Evolutionary conservation across 2,888 invertebrate species (phyloP).

Genomic region (Troilus luridus): DNA sequence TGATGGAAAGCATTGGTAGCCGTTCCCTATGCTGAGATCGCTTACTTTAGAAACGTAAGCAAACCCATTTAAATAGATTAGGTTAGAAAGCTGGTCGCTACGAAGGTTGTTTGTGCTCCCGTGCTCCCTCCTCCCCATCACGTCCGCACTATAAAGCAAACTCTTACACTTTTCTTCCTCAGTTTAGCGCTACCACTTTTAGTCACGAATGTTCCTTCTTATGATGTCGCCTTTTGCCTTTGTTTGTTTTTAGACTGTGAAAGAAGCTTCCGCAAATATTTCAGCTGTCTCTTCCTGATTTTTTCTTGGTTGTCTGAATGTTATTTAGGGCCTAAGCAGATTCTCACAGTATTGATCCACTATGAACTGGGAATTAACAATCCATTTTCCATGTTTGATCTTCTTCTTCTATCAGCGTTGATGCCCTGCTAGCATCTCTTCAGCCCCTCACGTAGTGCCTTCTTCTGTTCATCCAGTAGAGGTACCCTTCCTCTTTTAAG

Average conservation of each 20-base stretch:
- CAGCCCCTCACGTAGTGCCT: too few species aligned
- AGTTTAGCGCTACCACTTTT: background rate
- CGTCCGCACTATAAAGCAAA: slow-evolving; percentile 11
- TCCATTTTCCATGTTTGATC: too few species aligned
- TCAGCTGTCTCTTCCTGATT: background rate
- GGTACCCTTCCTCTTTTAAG: too few species aligned
- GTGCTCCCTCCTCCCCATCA: background rate
- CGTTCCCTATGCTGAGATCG: background rate
- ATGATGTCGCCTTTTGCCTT: slow-evolving; percentile 21
- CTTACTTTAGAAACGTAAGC: background rate
- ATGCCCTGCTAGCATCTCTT: too few species aligned
- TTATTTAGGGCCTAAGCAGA: background rate
- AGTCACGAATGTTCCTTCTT: slow-evolving; percentile 27
- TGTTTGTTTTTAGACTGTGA: slow-evolving; percentile 1
- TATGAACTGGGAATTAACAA: too few species aligned
- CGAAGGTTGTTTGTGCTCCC: background rate
- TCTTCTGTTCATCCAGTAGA: too few species aligned
- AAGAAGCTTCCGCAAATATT: slow-evolving; percentile 13
- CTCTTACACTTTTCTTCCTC: slow-evolving; percentile 34
- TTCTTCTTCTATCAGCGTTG: too few species aligned
- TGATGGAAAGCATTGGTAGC: background rate
- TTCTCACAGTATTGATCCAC: too few species aligned
- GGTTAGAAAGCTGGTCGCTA: background rate
- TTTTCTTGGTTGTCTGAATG: background rate
- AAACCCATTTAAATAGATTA: slow-evolving; percentile 1